Evolutionary conservation across 2,113 vertebrate genomes (phyloP), one percentile per base, ranked within the genome.

Genomic region (Sebastes schlegelii): DNA sequence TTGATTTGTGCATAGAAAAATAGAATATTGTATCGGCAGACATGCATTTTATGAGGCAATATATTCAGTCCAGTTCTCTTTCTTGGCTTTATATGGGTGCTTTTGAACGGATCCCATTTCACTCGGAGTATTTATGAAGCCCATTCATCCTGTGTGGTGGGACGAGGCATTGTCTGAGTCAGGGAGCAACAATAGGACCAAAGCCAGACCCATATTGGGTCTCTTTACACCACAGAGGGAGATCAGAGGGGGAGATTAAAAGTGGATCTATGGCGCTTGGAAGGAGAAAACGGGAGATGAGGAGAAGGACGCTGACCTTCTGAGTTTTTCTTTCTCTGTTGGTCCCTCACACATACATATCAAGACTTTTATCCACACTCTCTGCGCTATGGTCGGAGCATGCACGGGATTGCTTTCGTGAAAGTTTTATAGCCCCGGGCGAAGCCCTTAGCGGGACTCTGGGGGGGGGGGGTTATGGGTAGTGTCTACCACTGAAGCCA

Each of bases 241-340:
- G 86, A 92, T 92, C 86, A 85, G 58, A 81, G 74, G n/a, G 58
- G 51, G 64, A 88, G 88, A 88, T 90, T 88, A 88, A 90, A 92
- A 84, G 77, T 83, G 85, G 75, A 88, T 91, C 89, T 88, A 80
- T 91, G 81, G 79, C 10, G 23, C 80, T 79, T 45, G 70, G 48
- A 71, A 61, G 62, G 42, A 62, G 40, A 23, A 57, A 74, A 21
- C 19, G 23, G 63, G 60, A 52, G 77, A 70, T 62, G 74, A 65
- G 61, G 10, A 72, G 72, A 62, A 70, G 73, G 80, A 83, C 23
- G 3, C 26, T 90, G 87, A 93, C 89, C 89, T 88, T 91, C 79
- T 77, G 34, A 46, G 63, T 67, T 73, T 89, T 79, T 66, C 57
- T 74, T 64, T 51, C 19, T 74, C 67, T 79, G 17, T 40, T 48